phyloP scores from a whole-genome alignment of 1,140 invertebrate genomes.

The Ganaspis sp. region DNA sequence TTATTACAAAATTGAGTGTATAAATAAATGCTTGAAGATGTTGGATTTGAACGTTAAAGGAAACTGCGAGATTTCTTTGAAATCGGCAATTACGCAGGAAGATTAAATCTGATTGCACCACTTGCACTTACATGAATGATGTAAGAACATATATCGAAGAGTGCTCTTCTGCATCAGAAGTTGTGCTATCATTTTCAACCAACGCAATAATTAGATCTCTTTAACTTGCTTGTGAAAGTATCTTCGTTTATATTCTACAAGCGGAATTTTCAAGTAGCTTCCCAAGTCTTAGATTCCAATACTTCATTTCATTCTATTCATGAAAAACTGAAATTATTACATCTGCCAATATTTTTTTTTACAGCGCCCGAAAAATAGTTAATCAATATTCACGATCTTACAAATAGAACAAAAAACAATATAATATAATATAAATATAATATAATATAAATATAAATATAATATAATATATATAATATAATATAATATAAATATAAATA shows the following conservation, averaged over 20 bases:
- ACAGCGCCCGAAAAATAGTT: no score
- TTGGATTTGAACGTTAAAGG: background rate
- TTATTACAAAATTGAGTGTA: background rate
- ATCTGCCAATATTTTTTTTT: no score
- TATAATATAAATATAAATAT: no score
- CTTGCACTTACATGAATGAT: slow-evolving; percentile 14
- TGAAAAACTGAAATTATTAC: no score
- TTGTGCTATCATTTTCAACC: background rate
- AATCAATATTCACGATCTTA: no score
- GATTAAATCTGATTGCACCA: slow-evolving; percentile 11
- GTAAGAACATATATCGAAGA: slow-evolving; percentile 1
- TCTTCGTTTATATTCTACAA: background rate
- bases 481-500: no score
- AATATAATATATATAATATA: no score
- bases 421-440: no score
- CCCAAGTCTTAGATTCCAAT: no score
- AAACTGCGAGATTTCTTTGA: background rate
- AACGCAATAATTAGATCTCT: slow-evolving; percentile 12
- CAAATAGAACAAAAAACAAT: no score
- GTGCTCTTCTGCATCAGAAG: slow-evolving; percentile 3
- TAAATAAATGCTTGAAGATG: background rate
- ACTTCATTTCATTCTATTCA: no score
- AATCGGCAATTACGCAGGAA: background rate
- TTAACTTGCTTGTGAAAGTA: background rate
- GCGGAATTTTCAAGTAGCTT: no score